These are phyloP conservation scores for Distichodus sexfasciatus DNA, from an alignment of 2,797 vertebrate genomes.

Conservation along the genomic window DNA sequence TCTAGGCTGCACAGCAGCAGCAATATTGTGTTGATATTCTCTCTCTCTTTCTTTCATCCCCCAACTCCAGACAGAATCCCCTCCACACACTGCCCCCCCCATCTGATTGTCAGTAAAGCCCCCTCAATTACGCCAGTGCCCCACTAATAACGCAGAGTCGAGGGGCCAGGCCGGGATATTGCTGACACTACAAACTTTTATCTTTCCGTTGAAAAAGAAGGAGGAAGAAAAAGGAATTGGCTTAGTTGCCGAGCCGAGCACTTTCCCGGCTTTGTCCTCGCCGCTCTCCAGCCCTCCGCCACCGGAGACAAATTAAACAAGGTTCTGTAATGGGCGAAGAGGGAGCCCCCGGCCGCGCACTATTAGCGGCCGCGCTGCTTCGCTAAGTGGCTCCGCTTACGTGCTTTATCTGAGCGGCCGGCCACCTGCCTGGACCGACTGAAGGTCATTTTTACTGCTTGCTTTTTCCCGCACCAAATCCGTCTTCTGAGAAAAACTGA, in stretches of 20 bases:
- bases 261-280: constrained; percentile 49
- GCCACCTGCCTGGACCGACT: constrained; percentile 58
- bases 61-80: not conserved
- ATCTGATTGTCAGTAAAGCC: constrained; percentile 56
- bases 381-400: constrained; percentile 67
- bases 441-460: constrained; percentile 47
- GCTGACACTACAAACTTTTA: constrained; percentile 58
- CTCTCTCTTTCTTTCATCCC: not conserved
- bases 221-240: constrained; percentile 7
- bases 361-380: constrained; percentile 67
- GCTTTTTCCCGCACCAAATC: no score
- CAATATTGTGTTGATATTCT: not conserved
- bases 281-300: constrained; percentile 25
- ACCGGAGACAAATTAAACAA: constrained; percentile 61
- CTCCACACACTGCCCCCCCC: constrained; percentile 11
- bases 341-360: constrained; percentile 60
- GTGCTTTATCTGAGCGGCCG: constrained; percentile 63
- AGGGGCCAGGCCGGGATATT: constrained; percentile 58
- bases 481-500: no score
- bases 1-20: no score
- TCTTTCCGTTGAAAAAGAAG: constrained; percentile 31
- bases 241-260: constrained; percentile 50
- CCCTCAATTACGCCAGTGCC: constrained; percentile 31
- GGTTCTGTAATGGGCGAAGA: constrained; percentile 57
- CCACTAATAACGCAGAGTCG: constrained; percentile 47